phyloP scores from a whole-genome alignment of 1,140 invertebrate genomes.

The Atopsyche davidsoni region DNA sequence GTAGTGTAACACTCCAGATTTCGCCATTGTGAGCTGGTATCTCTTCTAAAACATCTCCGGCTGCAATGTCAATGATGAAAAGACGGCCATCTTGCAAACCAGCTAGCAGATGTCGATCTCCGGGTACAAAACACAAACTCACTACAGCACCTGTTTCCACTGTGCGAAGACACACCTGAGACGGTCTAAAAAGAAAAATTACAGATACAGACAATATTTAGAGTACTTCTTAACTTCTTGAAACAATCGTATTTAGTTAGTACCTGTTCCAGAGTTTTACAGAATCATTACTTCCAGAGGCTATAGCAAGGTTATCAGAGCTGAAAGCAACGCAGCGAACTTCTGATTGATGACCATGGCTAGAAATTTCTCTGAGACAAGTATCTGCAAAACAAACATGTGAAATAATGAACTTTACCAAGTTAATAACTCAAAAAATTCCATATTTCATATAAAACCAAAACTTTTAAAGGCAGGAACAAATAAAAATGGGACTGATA shows the following conservation, averaged over 20 bases:
- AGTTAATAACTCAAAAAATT: neutral
- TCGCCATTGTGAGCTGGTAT: slow-evolving; percentile 74
- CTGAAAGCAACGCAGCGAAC: slow-evolving; percentile 83
- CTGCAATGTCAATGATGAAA: slow-evolving; percentile 80
- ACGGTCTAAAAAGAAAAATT: slow-evolving; percentile 50
- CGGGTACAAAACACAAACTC: slow-evolving; percentile 78
- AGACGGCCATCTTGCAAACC: slow-evolving; percentile 84
- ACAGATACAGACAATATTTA: slow-evolving; percentile 9
- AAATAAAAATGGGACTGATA: neutral
- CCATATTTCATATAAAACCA: neutral
- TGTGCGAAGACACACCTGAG: slow-evolving; percentile 77
- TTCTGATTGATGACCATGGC: slow-evolving; percentile 82
- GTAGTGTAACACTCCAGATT: slow-evolving; percentile 71
- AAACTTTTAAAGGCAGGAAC: neutral
- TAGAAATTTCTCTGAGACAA: slow-evolving; percentile 49
- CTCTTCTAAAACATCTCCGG: slow-evolving; percentile 70
- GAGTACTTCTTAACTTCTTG: too few species aligned
- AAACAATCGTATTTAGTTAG: too few species aligned
- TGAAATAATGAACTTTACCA: neutral
- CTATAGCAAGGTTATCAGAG: slow-evolving; percentile 80
- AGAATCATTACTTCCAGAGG: slow-evolving; percentile 78
- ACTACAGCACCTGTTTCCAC: slow-evolving; percentile 67
- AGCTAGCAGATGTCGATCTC: slow-evolving; percentile 84
- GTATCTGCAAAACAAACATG: slow-evolving; percentile 38
- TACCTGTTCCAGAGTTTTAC: slow-evolving; percentile 93